Evolutionary conservation across 2,797 vertebrate genomes (phyloP).

Genomic region (Etheostoma perlongum): DNA sequence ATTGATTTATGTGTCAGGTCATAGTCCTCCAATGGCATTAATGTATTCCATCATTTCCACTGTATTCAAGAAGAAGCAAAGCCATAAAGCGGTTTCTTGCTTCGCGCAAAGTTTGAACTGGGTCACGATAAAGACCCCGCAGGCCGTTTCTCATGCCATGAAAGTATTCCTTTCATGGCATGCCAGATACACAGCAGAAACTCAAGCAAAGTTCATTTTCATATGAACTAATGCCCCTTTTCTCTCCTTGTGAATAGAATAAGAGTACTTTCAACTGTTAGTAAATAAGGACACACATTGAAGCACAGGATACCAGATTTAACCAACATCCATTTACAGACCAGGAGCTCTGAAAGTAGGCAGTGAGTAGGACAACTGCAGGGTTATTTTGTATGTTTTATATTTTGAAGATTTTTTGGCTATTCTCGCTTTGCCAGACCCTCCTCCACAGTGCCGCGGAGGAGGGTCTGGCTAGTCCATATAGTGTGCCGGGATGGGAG

Average conservation of each 20-base stretch:
- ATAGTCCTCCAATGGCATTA: slow-evolving; percentile 71
- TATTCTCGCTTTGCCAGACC: too few species aligned
- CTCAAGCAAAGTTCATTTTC: slow-evolving; percentile 65
- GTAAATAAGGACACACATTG: slow-evolving; percentile 18
- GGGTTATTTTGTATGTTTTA: neutral
- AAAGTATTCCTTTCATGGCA: slow-evolving; percentile 74
- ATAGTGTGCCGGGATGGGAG: too few species aligned
- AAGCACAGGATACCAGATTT: neutral
- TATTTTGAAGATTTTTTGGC: neutral
- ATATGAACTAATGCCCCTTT: slow-evolving; percentile 55
- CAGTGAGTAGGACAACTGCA: neutral
- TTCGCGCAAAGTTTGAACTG: slow-evolving; percentile 74
- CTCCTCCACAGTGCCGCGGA: too few species aligned
- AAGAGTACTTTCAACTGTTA: slow-evolving; percentile 10
- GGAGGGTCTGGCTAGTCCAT: too few species aligned
- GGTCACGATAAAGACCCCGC: slow-evolving; percentile 71
- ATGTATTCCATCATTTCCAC: slow-evolving; percentile 78
- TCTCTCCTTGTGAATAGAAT: slow-evolving; percentile 19
- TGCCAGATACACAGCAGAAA: slow-evolving; percentile 68
- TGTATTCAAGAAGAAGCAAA: slow-evolving; percentile 53
- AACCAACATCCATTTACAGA: neutral
- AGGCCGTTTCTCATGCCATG: slow-evolving; percentile 75
- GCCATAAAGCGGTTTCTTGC: slow-evolving; percentile 63
- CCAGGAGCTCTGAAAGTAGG: neutral
- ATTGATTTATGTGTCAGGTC: slow-evolving; percentile 81